Percentiles rank a stretch among this genome's conserved stretches.
These are phyloP conservation scores for Cetonia aurata DNA, from an alignment of 2,888 invertebrate genomes.

Conservation along the genomic window DNA sequence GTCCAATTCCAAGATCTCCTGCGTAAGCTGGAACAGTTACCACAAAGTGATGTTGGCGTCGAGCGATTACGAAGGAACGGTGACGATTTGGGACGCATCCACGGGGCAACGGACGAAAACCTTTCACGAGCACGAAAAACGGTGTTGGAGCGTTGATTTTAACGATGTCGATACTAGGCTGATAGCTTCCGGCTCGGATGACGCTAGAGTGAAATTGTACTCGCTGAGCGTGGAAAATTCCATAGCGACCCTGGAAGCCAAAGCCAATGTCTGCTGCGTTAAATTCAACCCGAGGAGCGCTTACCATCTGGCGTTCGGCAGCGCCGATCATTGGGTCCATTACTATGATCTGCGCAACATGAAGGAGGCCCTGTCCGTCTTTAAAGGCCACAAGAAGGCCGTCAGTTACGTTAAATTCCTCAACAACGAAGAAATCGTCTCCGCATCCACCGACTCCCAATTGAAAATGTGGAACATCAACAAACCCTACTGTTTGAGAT, in stretches of 20 bases:
- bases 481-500: constrained; percentile 80
- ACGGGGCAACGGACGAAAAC: constrained; percentile 81
- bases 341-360: constrained; percentile 93
- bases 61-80: constrained; percentile 94
- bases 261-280: constrained; percentile 96
- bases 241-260: constrained; percentile 89
- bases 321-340: constrained; percentile 97
- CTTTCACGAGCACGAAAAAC: constrained; percentile 92
- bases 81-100: constrained; percentile 92
- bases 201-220: constrained; percentile 94
- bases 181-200: constrained; percentile 93
- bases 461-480: constrained; percentile 92
- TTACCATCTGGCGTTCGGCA: constrained; percentile 92
- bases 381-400: constrained; percentile 92
- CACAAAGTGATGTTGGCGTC: constrained; percentile 85
- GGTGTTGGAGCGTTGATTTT: constrained; percentile 97
- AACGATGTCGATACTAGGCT: constrained; percentile 90
- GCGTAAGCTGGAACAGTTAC: constrained; percentile 94
- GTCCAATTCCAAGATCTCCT: constrained; percentile 93
- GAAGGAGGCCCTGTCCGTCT: constrained; percentile 83
- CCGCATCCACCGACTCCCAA: constrained; percentile 92
- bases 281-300: constrained; percentile 89
- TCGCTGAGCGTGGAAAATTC: constrained; percentile 89
- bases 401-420: constrained; percentile 95
- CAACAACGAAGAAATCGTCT: constrained; percentile 86